These are phyloP conservation scores for Melieria omissa DNA, from an alignment of 2,888 invertebrate genomes.

Conservation along the genomic window DNA sequence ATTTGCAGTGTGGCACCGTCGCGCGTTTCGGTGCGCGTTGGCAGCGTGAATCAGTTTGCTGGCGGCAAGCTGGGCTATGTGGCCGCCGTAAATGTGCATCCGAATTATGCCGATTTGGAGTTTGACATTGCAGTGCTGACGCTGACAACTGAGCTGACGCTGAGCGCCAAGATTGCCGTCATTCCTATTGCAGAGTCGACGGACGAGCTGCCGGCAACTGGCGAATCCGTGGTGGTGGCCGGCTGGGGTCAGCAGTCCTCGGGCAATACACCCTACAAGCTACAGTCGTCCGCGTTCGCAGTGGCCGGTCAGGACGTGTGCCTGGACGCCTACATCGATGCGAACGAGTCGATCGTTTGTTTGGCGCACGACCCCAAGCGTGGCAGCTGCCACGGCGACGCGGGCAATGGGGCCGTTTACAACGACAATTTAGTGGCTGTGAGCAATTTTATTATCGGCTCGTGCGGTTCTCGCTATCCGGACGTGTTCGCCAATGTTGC, in stretches of 20 bases:
- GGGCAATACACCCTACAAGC: constrained; percentile 50
- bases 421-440: constrained; percentile 54
- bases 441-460: constrained; percentile 56
- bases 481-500: constrained; percentile 54
- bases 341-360: constrained; percentile 52
- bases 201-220: constrained; percentile 46
- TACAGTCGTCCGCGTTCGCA: constrained; percentile 47
- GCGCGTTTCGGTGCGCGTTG: constrained; percentile 57
- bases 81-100: constrained; percentile 49
- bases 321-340: constrained; percentile 48
- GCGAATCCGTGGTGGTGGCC: constrained; percentile 51
- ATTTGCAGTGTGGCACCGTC: constrained; percentile 35
- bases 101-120: constrained; percentile 47
- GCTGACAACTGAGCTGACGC: constrained; percentile 47
- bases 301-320: constrained; percentile 48
- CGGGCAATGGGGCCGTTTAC: constrained; percentile 58
- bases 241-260: constrained; percentile 61
- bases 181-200: constrained; percentile 47
- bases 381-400: constrained; percentile 62
- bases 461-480: constrained; percentile 60
- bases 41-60: constrained; percentile 61
- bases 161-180: constrained; percentile 49
- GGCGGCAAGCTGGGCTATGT: constrained; percentile 56
- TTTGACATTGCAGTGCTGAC: constrained; percentile 61
- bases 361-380: constrained; percentile 53